Conservation (phyloP, 2,888 invertebrate species). For the Drosophila macrothrix region DNA sequence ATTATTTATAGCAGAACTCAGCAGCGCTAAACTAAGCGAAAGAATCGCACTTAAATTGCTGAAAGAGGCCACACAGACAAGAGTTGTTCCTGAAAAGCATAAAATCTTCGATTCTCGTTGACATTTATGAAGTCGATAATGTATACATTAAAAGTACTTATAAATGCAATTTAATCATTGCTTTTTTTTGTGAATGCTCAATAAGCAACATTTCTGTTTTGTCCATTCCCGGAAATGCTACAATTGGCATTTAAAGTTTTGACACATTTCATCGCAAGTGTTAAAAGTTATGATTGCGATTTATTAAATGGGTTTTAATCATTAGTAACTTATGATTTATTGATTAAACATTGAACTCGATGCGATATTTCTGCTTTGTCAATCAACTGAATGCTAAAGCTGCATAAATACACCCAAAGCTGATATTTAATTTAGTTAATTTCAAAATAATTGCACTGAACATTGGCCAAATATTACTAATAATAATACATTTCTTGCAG, state of each 20-base stretch:
- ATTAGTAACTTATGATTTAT: not conserved
- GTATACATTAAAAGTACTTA: not conserved
- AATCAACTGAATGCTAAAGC: not conserved
- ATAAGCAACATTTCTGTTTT: not conserved
- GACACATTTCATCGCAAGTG: not conserved
- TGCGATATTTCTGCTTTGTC: not conserved
- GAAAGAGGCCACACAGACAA: not conserved
- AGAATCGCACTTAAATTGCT: not conserved
- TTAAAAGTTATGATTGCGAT: not conserved
- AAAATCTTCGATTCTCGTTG: not conserved
- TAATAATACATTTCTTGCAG: not conserved
- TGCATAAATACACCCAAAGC: not conserved
- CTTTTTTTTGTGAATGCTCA: not conserved
- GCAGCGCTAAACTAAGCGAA: not conserved
- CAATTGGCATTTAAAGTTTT: not conserved
- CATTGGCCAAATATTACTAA: not conserved
- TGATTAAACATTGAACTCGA: not conserved
- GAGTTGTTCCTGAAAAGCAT: not conserved
- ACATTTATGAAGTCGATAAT: not conserved
- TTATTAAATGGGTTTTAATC: not conserved
- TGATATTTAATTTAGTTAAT: not conserved
- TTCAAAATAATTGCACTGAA: not conserved
- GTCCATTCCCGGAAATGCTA: not conserved
- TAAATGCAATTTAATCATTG: not conserved
- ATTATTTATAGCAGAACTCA: not conserved